These are phyloP conservation scores for Clunio marinus DNA, from an alignment of 2,888 invertebrate genomes.

Conservation along the genomic window DNA sequence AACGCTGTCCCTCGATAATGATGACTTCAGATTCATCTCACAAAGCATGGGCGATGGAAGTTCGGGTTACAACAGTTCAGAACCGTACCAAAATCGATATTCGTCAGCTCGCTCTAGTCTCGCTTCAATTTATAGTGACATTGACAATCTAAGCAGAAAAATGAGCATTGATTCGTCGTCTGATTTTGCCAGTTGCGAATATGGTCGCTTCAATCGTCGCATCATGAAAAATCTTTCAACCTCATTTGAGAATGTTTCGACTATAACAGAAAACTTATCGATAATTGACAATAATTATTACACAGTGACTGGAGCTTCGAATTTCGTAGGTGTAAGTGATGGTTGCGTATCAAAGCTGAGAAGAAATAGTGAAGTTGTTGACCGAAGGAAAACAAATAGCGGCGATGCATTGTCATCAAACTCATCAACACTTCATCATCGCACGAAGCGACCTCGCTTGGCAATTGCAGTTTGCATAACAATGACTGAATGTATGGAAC, in stretches of 20 bases:
- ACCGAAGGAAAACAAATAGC: conserved; percentile 43
- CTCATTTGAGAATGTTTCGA: conserved; percentile 48
- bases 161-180: conserved; percentile 47
- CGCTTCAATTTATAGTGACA: conserved; percentile 49
- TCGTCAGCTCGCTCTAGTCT: conserved; percentile 51
- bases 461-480: conserved; percentile 65
- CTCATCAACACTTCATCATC: conserved; percentile 30
- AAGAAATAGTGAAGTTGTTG: conserved; percentile 46
- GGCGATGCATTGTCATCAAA: conserved; percentile 29
- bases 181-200: conserved; percentile 52
- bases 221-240: conserved; percentile 56
- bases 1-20: conserved; percentile 33
- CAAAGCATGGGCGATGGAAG: conserved; percentile 36
- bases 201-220: conserved; percentile 58
- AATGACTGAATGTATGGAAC: conserved; percentile 56
- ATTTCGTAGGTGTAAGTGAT: conserved; percentile 42
- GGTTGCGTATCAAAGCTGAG: conserved; percentile 46
- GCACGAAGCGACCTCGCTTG: conserved; percentile 54
- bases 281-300: conserved; percentile 34
- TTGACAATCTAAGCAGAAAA: conserved; percentile 44
- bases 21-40: conserved; percentile 37
- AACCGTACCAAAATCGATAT: conserved; percentile 45
- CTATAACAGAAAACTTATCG: conserved; percentile 14
- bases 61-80: conserved; percentile 48
- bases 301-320: conserved; percentile 28